Evolutionary conservation across 2,113 vertebrate species (phyloP).

Genomic region (Oreochromis niloticus): DNA sequence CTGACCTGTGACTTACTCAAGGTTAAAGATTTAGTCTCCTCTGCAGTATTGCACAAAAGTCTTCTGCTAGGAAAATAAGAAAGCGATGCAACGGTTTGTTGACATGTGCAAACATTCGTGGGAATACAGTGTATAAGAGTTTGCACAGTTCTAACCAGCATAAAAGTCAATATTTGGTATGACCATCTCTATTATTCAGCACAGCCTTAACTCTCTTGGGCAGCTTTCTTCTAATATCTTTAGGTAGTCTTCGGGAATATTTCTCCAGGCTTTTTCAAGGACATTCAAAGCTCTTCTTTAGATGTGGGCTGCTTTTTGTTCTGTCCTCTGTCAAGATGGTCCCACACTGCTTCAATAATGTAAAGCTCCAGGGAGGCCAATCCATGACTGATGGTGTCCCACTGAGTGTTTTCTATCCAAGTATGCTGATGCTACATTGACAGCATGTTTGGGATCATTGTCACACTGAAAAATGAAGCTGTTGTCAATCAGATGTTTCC

Average conservation of each 20-base stretch:
- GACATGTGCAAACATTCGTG: neutral
- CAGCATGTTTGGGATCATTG: neutral
- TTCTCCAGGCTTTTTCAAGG: neutral
- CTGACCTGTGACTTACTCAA: neutral
- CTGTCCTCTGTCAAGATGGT: neutral
- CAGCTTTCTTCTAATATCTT: neutral
- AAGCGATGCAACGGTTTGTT: neutral
- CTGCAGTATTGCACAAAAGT: neutral
- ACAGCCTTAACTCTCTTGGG: neutral
- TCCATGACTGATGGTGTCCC: neutral
- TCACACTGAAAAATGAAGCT: neutral
- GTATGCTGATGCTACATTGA: neutral
- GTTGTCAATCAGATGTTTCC: neutral
- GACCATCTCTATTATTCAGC: neutral
- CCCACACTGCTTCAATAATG: neutral
- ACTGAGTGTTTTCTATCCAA: neutral
- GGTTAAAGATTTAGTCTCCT: neutral
- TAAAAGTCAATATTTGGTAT: neutral
- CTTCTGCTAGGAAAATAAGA: neutral
- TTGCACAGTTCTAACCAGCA: neutral
- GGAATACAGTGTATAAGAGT: neutral
- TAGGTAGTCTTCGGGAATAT: neutral
- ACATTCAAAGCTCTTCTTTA: neutral
- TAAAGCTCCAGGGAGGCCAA: neutral
- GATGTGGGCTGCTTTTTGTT: neutral